These are phyloP conservation scores for Copidosoma floridanum DNA, from an alignment of 1,140 invertebrate genomes.

Conservation along the genomic window DNA sequence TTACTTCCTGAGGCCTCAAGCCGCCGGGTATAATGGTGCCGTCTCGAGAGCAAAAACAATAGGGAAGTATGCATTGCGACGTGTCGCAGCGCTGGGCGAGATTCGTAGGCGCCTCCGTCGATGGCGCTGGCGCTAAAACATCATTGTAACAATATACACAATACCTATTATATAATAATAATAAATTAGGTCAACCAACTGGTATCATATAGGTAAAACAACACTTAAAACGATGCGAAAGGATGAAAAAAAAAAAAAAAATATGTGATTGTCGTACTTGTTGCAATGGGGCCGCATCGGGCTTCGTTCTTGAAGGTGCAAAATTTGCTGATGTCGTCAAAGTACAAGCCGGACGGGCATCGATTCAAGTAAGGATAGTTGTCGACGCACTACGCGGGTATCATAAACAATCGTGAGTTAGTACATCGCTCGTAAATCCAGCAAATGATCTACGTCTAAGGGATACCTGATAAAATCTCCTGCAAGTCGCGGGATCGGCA, in stretches of 20 bases:
- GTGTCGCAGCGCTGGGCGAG: constrained; percentile 76
- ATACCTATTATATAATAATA: not conserved
- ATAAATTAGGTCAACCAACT: too few relatives aligned
- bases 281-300: constrained; percentile 82
- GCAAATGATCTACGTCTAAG: too few relatives aligned
- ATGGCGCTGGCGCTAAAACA: constrained; percentile 71
- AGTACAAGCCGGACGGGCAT: constrained; percentile 85
- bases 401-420: too few relatives aligned
- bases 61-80: constrained; percentile 76
- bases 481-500: constrained; percentile 84
- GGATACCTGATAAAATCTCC: constrained; percentile 83
- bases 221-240: too few relatives aligned
- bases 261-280: constrained; percentile 83
- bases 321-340: constrained; percentile 86
- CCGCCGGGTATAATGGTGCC: constrained; percentile 83
- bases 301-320: constrained; percentile 90
- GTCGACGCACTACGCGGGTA: constrained; percentile 72
- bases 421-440: too few relatives aligned
- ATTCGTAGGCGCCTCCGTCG: constrained; percentile 76
- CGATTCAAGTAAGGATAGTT: constrained; percentile 81
- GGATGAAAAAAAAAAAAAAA: too few relatives aligned
- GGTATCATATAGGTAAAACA: too few relatives aligned
- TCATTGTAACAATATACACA: too few relatives aligned
- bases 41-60: constrained; percentile 92
- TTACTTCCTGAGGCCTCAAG: constrained; percentile 77